phyloP scores from a whole-genome alignment of 1,140 invertebrate species.

The Steinernema feltiae region DNA sequence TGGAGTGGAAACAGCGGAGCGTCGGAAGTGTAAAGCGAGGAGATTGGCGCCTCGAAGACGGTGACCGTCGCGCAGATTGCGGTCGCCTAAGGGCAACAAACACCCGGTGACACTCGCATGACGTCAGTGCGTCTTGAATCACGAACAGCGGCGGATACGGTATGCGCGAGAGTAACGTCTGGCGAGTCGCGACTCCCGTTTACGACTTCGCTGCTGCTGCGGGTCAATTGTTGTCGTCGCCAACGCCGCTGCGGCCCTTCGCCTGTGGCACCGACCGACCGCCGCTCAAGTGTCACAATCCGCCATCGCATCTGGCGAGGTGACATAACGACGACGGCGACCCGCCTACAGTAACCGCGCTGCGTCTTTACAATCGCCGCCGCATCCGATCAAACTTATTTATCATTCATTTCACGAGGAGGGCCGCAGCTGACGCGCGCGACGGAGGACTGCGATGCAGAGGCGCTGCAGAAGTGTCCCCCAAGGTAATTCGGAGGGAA shows the following conservation, averaged over 20 bases:
- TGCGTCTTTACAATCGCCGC: not conserved
- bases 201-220: not conserved
- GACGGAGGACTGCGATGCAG: not conserved
- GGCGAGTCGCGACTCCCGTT: no score
- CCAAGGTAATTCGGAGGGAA: no score
- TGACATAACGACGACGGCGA: not conserved
- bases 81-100: not conserved
- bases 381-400: slow-evolving; percentile 3
- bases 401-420: slow-evolving; percentile 1
- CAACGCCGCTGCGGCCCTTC: not conserved
- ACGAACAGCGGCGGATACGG: not conserved
- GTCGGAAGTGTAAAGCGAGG: not conserved
- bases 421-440: slow-evolving; percentile 12
- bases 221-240: not conserved
- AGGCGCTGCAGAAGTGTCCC: not conserved
- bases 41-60: not conserved
- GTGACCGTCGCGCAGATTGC: not conserved
- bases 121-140: not conserved
- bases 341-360: slow-evolving; percentile 1
- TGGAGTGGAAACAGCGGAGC: not conserved
- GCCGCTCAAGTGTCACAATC: slow-evolving; percentile 7
- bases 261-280: not conserved
- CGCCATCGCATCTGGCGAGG: slow-evolving; percentile 2
- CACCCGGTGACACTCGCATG: not conserved
- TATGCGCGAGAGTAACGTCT: no score